Evolutionary conservation across 2,113 vertebrate genomes (phyloP).

Genomic region (Azemiops feae): DNA sequence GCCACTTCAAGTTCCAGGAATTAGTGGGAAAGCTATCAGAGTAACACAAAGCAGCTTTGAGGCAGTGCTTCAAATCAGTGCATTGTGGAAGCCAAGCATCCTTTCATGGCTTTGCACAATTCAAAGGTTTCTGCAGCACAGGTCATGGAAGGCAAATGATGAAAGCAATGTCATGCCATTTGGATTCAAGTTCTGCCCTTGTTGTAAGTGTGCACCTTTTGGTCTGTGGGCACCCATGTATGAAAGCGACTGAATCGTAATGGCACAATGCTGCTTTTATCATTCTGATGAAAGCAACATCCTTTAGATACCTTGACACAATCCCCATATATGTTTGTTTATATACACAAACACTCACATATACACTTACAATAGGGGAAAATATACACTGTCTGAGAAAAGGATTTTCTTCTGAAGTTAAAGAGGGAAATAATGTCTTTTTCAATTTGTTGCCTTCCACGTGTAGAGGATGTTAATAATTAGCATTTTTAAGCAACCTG

Average conservation of each 20-base stretch:
- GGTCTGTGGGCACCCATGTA: neutral
- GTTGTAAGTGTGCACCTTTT: neutral
- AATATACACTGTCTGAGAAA: neutral
- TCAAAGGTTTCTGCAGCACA: neutral
- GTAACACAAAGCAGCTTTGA: neutral
- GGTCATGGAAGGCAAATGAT: neutral
- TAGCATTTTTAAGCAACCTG: neutral
- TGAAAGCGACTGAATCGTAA: neutral
- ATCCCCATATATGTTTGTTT: neutral
- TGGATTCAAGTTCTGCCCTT: neutral
- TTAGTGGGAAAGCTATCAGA: neutral
- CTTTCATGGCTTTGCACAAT: neutral
- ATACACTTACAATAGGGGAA: neutral
- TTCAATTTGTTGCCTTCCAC: neutral
- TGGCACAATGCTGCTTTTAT: neutral
- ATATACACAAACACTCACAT: neutral
- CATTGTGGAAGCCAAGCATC: neutral
- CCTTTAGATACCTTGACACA: neutral
- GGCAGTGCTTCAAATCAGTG: neutral
- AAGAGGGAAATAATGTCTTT: neutral
- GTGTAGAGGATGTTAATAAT: neutral
- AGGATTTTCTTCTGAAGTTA: neutral
- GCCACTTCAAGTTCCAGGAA: neutral
- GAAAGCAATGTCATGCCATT: neutral
- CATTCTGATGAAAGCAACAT: neutral